Conservation (phyloP, 1,140 invertebrate genomes). For the Drosophila takahashii region DNA sequence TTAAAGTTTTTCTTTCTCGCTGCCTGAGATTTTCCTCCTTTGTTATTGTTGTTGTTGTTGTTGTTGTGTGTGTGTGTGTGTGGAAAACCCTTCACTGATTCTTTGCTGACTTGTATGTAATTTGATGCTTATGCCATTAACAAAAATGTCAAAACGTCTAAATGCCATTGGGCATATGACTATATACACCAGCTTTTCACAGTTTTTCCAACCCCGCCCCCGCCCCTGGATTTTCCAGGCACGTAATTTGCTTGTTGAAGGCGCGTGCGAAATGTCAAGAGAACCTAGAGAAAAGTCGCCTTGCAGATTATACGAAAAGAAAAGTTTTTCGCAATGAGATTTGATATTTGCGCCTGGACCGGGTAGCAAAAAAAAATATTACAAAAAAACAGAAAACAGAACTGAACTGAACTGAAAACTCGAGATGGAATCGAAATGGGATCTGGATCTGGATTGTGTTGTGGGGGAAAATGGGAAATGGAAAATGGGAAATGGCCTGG, state of each 20-base stretch:
- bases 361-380: not conserved
- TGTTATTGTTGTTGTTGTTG: slow-evolving; percentile 27
- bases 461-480: too few relatives aligned
- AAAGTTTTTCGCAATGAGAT: slow-evolving; percentile 67
- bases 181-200: not conserved
- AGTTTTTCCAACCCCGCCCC: slow-evolving; percentile 2
- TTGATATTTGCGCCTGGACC: slow-evolving; percentile 53
- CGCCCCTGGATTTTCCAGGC: slow-evolving; percentile 36
- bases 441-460: slow-evolving; percentile 39
- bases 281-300: slow-evolving; percentile 16
- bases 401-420: slow-evolving; percentile 15
- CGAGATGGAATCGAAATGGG: slow-evolving; percentile 30
- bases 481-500: slow-evolving; percentile 26
- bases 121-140: slow-evolving; percentile 82
- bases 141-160: slow-evolving; percentile 80
- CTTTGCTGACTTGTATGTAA: slow-evolving; percentile 56
- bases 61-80: not conserved
- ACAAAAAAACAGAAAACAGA: not conserved
- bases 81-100: slow-evolving; percentile 59
- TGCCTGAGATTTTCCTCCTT: slow-evolving; percentile 25
- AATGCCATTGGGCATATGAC: slow-evolving; percentile 72
- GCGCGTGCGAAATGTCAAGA: slow-evolving; percentile 70
- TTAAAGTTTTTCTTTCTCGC: slow-evolving; percentile 41
- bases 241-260: slow-evolving; percentile 74
- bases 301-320: slow-evolving; percentile 39